These are phyloP conservation scores for Macquaria australasica DNA, from an alignment of 2,113 vertebrate species.

Conservation along the genomic window DNA sequence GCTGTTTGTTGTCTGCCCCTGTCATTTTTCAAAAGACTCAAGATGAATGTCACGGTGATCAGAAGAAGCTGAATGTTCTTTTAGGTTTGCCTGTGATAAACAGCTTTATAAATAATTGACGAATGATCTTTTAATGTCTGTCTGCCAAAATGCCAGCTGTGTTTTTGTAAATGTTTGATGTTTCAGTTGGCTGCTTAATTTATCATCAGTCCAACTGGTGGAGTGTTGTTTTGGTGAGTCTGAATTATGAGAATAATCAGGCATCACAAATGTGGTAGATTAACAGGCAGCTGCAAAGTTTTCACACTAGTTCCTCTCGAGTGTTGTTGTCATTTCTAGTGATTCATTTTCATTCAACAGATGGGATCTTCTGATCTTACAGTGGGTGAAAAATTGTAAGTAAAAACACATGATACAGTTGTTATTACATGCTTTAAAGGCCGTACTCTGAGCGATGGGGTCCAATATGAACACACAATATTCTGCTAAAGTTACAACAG, in stretches of 20 bases:
- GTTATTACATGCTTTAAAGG: not conserved
- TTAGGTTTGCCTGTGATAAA: constrained; percentile 42
- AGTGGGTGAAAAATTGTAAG: not conserved
- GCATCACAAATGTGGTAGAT: constrained; percentile 10
- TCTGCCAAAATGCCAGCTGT: constrained; percentile 29
- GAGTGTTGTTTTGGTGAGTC: constrained; percentile 36
- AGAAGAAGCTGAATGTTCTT: constrained; percentile 11
- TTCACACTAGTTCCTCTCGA: constrained; percentile 9
- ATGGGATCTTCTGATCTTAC: not conserved
- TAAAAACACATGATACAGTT: not conserved
- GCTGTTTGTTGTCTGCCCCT: constrained; percentile 33
- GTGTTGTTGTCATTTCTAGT: not conserved
- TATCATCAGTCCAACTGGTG: constrained; percentile 49
- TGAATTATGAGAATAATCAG: constrained; percentile 28
- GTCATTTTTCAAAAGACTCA: constrained; percentile 42
- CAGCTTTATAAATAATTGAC: constrained; percentile 55
- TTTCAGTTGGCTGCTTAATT: constrained; percentile 43
- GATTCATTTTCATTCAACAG: constrained; percentile 21
- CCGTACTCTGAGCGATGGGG: no score
- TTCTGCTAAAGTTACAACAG: not conserved
- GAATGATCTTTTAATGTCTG: constrained; percentile 45
- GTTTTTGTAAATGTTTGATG: constrained; percentile 38
- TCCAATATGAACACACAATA: not conserved
- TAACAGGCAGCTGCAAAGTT: not conserved
- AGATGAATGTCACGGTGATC: constrained; percentile 51